Percentiles rank a stretch among this genome's conserved stretches.
Conservation (phyloP, 1,140 invertebrate species). For the Sycophila sp. region DNA sequence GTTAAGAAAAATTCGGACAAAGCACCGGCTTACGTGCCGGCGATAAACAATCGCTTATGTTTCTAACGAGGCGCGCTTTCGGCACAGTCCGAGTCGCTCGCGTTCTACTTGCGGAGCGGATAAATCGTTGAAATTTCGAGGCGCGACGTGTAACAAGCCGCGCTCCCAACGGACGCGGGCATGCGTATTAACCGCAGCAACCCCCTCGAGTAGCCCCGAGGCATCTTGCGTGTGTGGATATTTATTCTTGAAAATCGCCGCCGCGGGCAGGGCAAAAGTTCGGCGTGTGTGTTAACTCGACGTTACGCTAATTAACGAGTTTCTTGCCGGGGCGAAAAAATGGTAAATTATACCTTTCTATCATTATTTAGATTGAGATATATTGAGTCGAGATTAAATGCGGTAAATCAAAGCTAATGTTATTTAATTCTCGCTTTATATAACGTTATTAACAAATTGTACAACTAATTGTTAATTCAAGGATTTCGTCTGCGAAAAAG, state of each 20-base stretch:
- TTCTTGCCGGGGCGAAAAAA: too few relatives aligned
- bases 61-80: conserved; percentile 21
- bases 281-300: not conserved
- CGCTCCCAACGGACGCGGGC: conserved; percentile 27
- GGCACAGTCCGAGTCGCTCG: conserved; percentile 19
- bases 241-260: conserved; percentile 1
- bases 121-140: conserved; percentile 54
- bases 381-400: too few relatives aligned
- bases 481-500: too few relatives aligned
- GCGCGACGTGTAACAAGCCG: conserved; percentile 43
- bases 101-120: conserved; percentile 46
- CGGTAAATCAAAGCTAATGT: too few relatives aligned
- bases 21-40: not conserved
- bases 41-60: conserved; percentile 32
- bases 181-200: not conserved
- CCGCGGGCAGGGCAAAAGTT: not conserved
- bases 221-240: not conserved
- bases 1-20: not conserved
- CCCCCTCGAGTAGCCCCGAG: not conserved
- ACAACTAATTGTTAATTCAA: too few relatives aligned
- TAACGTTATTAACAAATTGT: too few relatives aligned
- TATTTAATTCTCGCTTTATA: too few relatives aligned
- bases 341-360: too few relatives aligned
- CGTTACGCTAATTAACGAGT: not conserved
- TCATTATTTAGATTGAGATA: too few relatives aligned